Conservation (phyloP, 2,113 vertebrate species). For the Upupa epops region DNA sequence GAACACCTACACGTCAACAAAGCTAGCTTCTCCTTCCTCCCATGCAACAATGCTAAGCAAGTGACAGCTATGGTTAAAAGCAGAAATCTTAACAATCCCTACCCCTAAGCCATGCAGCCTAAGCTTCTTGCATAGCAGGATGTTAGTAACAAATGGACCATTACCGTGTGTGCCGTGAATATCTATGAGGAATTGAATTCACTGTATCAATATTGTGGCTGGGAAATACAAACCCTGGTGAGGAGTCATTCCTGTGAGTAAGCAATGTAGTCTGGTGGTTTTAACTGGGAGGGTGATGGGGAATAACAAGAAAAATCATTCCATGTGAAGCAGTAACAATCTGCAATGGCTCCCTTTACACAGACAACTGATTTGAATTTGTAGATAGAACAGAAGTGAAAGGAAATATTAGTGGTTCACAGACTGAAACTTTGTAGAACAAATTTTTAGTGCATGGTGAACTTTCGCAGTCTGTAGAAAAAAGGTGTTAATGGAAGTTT, state of each 20-base stretch:
- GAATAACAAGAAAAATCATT: background rate
- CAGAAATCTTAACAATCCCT: background rate
- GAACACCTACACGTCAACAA: background rate
- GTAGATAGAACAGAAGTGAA: background rate
- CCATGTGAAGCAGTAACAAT: background rate
- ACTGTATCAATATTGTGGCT: conserved; percentile 8
- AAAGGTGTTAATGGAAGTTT: background rate
- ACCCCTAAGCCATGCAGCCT: background rate
- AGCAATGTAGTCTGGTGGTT: background rate
- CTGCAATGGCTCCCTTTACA: background rate
- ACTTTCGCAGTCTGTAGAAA: background rate
- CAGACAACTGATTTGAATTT: background rate
- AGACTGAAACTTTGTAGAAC: background rate
- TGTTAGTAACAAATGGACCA: background rate
- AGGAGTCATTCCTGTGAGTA: background rate
- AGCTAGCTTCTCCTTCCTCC: background rate
- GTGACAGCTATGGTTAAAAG: background rate
- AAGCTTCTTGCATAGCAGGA: background rate
- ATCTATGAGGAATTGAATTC: background rate
- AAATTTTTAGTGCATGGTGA: background rate
- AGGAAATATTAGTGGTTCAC: background rate
- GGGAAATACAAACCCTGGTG: background rate
- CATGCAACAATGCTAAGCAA: background rate
- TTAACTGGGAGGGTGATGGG: background rate
- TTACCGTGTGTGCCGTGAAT: background rate